A percentile compares a stretch with the other conserved stretches of the same genome.
phyloP scores from a whole-genome alignment of 1,140 invertebrate genomes.

The Solen grandis region DNA sequence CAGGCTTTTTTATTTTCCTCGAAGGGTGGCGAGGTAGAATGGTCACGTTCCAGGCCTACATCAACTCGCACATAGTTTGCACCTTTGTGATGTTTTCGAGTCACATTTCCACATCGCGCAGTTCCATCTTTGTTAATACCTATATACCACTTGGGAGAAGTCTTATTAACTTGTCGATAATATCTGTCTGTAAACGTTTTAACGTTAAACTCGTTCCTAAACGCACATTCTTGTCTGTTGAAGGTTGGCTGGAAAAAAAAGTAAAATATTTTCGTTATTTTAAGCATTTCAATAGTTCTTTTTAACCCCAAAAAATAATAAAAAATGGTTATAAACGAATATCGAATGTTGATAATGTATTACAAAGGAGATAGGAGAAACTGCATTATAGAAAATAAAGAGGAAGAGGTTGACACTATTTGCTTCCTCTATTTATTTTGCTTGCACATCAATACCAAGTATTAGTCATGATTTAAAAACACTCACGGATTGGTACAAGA shows the following conservation, averaged over 20 bases:
- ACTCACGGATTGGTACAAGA: slow-evolving; percentile 45
- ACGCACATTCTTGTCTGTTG: slow-evolving; percentile 18
- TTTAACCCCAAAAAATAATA: too few relatives aligned
- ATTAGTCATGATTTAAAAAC: too few relatives aligned
- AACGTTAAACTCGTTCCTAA: slow-evolving; percentile 2
- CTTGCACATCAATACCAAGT: too few relatives aligned
- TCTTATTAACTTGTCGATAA: slow-evolving; percentile 5
- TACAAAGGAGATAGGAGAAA: too few relatives aligned
- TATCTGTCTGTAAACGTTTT: slow-evolving; percentile 21
- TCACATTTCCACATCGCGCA: slow-evolving; percentile 43
- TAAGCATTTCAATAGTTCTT: too few relatives aligned
- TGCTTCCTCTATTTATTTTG: too few relatives aligned
- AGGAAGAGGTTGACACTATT: too few relatives aligned
- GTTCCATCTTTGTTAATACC: slow-evolving; percentile 51
- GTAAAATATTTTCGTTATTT: too few relatives aligned
- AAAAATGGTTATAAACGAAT: too few relatives aligned
- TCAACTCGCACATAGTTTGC: slow-evolving; percentile 22
- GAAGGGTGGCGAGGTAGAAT: slow-evolving; percentile 20
- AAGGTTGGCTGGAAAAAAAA: slow-evolving; percentile 29
- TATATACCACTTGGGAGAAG: slow-evolving; percentile 35
- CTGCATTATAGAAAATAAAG: too few relatives aligned
- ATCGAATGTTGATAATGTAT: too few relatives aligned
- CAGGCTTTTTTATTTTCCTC: slow-evolving; percentile 16
- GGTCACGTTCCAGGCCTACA: background rate
- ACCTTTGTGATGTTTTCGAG: slow-evolving; percentile 26